Evolutionary conservation across 2,888 invertebrate genomes (phyloP), one percentile per base, ranked within the genome.

Genomic region (Eulithis testata): DNA sequence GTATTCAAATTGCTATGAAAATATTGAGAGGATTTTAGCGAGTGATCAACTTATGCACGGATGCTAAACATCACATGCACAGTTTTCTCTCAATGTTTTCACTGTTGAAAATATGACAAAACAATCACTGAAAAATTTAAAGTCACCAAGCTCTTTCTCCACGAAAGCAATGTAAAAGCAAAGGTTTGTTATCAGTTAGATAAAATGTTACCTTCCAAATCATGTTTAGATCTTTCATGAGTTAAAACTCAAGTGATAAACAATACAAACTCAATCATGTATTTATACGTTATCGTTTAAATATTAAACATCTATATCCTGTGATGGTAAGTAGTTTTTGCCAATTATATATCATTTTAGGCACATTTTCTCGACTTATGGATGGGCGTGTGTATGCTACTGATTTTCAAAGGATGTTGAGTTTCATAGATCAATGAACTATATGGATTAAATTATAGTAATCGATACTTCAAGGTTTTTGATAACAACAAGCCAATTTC

Each of bases 201-300:
- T 51, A 47, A 64, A 68, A 49, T 57, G 53, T 76, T 85, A 90
- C 90, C 90, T 89, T 88, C 78, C 81, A 81, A 84, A 82, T 78
- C 89, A 90, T 90, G 70, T 83, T 86, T 79, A 79, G 74, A 75
- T 73, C 74, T 79, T 79, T 77, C 72, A 73, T 81, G 78, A 79
- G 77, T 75, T 73, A 68, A 71, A 69, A 78, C 75, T 77, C 74
- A 74, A 81, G 77, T 83, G 80, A 81, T 76, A 78, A 76, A 70
- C 43, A 65, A 68, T 74, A 69, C 68, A 77, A 71, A 80, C 78
- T 72, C 76, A 65, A 56, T 75, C 77, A 73, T 66, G 78, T 85
- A 85, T 87, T 82, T 87, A 87, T 87, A 87, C 80, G 76, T 71
- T 65, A 66, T 63, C 55, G 60, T 77, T 78, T 72, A 78, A 74